Conservation (phyloP, 53 echinoderm and acorn worm species). For the Arbacia lixula region DNA sequence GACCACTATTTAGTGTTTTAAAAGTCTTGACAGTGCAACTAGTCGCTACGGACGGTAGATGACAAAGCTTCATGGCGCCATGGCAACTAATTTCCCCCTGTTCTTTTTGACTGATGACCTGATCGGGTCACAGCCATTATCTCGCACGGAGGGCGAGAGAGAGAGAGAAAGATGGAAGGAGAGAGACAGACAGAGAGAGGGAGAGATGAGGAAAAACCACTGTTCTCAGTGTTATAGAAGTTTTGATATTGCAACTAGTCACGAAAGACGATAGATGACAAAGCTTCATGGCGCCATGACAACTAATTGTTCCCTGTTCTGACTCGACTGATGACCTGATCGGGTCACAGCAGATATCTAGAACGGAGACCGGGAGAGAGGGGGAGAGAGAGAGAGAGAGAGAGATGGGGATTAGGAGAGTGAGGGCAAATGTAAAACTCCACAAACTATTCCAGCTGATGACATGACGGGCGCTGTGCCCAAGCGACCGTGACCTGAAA, state of each 20-base stretch:
- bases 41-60: no score
- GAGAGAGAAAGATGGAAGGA: not conserved
- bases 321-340: conserved; percentile 13
- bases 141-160: not conserved
- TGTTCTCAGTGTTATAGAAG: not conserved
- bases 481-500: conserved; percentile 20
- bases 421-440: not conserved
- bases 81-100: conserved; percentile 14
- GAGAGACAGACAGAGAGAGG: conserved; percentile 9
- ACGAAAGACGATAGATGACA: no score
- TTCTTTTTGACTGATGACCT: conserved; percentile 3
- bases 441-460: no score
- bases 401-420: conserved; percentile 24
- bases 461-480: not conserved
- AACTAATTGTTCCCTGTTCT: conserved; percentile 25
- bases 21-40: no score
- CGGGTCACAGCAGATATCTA: conserved; percentile 1
- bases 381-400: not conserved
- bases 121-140: conserved; percentile 6
- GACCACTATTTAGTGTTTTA: not conserved
- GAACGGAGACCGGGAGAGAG: not conserved
- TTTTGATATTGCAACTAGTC: no score
- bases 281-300: conserved; percentile 26
- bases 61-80: conserved; percentile 23
- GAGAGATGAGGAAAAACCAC: not conserved